A percentile compares a stretch with the other conserved stretches of the same genome.
Conservation (phyloP, 1,140 invertebrate species). For the fruit fly (Drosophila melanogaster) region Release_6_plus_ISO1_MT NC_004354.4:13799501-13800000, state of each 20-base stretch:
- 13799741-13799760: neutral
- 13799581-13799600: neutral
- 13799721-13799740: neutral
- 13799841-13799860: neutral
- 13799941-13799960: neutral
- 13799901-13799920: too few relatives aligned
- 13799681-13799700: too few relatives aligned
- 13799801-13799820: too few relatives aligned
- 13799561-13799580: constrained; percentile 14
- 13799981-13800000: constrained; percentile 4
- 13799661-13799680: too few relatives aligned
- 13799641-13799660: too few relatives aligned
- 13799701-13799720: neutral
- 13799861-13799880: neutral
- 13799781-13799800: too few relatives aligned
- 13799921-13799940: neutral
- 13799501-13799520: neutral
- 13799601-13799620: neutral
- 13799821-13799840: too few relatives aligned
- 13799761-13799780: too few relatives aligned
- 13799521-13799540: constrained; percentile 29
- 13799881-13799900: neutral
- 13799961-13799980: neutral
- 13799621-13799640: neutral
- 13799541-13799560: neutral